phyloP scores from a whole-genome alignment of 2,113 vertebrate genomes.

The Brachypteracias leptosomus region DNA sequence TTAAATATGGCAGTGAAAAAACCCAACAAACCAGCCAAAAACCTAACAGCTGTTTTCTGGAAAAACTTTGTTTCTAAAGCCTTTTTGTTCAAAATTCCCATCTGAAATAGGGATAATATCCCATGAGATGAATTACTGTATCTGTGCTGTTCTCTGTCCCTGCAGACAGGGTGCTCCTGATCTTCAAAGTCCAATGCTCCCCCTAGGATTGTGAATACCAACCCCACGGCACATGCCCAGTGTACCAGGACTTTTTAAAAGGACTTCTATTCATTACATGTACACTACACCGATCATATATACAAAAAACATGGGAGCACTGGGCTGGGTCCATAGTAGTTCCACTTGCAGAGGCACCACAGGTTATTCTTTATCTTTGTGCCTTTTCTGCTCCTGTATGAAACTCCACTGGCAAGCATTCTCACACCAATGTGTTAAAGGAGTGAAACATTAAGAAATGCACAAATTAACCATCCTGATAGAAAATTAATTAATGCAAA shows the following conservation, averaged over 20 bases:
- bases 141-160: neutral
- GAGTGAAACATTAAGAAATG: constrained; percentile 16
- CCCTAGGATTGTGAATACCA: neutral
- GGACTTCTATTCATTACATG: neutral
- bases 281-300: neutral
- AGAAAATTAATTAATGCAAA: constrained; percentile 63
- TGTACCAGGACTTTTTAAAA: neutral
- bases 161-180: neutral
- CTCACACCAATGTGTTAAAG: constrained; percentile 25
- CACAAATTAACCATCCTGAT: constrained; percentile 35
- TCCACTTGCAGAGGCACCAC: neutral
- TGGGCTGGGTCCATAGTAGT: neutral
- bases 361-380: neutral
- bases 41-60: neutral
- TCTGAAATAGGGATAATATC: neutral
- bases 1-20: neutral
- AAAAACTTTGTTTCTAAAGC: neutral
- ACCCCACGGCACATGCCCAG: neutral
- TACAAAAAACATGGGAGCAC: neutral
- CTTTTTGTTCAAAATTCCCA: neutral
- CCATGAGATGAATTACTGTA: rapidly evolving
- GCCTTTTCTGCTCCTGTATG: neutral
- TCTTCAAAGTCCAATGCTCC: neutral
- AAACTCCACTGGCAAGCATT: neutral
- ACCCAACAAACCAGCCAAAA: neutral